A percentile compares a stretch with the other conserved stretches of the same genome.
Conservation (phyloP, 2,113 vertebrate genomes). For the Datnioides undecimradiatus region DNA sequence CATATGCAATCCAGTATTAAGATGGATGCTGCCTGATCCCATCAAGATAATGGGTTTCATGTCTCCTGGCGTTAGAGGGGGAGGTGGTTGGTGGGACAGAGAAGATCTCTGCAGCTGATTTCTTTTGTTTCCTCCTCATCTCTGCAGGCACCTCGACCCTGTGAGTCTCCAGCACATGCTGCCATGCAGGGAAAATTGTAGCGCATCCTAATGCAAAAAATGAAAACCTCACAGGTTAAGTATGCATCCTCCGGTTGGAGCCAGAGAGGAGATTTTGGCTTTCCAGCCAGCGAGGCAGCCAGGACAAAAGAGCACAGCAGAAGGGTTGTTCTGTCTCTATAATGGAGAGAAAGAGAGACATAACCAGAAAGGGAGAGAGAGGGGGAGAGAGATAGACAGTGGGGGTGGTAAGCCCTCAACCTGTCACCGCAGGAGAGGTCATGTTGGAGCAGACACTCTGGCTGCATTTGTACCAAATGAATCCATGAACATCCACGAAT, state of each 20-base stretch:
- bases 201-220: conserved; percentile 15
- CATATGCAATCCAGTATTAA: conserved; percentile 50
- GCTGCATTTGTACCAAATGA: background rate
- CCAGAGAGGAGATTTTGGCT: conserved; percentile 8
- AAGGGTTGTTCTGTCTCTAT: background rate
- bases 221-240: conserved; percentile 40
- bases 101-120: conserved; percentile 58
- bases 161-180: conserved; percentile 38
- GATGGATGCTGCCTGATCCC: conserved; percentile 71
- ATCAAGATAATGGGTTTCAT: conserved; percentile 74
- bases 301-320: conserved; percentile 12
- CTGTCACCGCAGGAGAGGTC: conserved; percentile 36
- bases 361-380: background rate
- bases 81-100: background rate
- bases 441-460: background rate
- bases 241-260: conserved; percentile 3
- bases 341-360: background rate
- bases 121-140: conserved; percentile 63
- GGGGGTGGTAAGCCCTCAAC: conserved; percentile 10
- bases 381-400: background rate
- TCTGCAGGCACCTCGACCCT: conserved; percentile 52
- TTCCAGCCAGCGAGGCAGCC: conserved; percentile 23
- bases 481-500: background rate
- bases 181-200: conserved; percentile 17
- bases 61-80: conserved; percentile 45